Evolutionary conservation across 2,888 invertebrate species (phyloP).

Genomic region (Chalcosyrphus nemorum): DNA sequence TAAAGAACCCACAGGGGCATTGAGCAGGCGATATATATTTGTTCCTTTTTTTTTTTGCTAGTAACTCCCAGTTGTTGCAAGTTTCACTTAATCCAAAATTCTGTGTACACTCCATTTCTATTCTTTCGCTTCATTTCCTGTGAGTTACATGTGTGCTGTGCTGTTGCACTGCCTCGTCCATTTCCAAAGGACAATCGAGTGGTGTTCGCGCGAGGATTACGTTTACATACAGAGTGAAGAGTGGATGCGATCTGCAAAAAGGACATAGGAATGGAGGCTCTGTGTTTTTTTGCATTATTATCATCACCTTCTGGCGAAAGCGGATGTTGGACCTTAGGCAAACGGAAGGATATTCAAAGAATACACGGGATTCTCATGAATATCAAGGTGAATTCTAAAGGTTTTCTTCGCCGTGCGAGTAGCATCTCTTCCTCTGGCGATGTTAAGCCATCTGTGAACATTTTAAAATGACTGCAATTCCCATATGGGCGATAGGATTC

Average conservation of each 20-base stretch:
- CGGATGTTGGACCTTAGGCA: slow-evolving; percentile 13
- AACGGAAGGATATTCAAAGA: slow-evolving; percentile 29
- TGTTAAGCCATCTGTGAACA: slow-evolving; percentile 13
- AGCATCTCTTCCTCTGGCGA: no score
- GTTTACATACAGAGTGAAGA: not conserved
- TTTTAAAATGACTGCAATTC: slow-evolving; percentile 8
- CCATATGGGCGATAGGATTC: slow-evolving; percentile 7
- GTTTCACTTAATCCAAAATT: slow-evolving; percentile 48
- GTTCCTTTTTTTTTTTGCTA: no score
- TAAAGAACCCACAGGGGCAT: slow-evolving; percentile 6
- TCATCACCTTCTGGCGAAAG: slow-evolving; percentile 3
- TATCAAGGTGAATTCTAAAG: slow-evolving; percentile 10
- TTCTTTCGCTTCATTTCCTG: slow-evolving; percentile 40
- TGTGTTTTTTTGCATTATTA: slow-evolving; percentile 16
- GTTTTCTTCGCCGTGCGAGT: not conserved
- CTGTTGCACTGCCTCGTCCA: not conserved
- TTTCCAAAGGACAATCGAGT: slow-evolving; percentile 17
- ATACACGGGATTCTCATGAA: slow-evolving; percentile 19
- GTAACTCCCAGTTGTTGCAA: slow-evolving; percentile 30
- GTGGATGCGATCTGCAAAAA: slow-evolving; percentile 1
- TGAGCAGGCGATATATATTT: not conserved
- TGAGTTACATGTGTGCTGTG: slow-evolving; percentile 1
- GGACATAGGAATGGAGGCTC: not conserved
- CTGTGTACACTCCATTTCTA: slow-evolving; percentile 26
- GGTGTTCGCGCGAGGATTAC: not conserved